phyloP scores from a whole-genome alignment of 2,888 invertebrate species.

The Heterodera filipjevi region DNA sequence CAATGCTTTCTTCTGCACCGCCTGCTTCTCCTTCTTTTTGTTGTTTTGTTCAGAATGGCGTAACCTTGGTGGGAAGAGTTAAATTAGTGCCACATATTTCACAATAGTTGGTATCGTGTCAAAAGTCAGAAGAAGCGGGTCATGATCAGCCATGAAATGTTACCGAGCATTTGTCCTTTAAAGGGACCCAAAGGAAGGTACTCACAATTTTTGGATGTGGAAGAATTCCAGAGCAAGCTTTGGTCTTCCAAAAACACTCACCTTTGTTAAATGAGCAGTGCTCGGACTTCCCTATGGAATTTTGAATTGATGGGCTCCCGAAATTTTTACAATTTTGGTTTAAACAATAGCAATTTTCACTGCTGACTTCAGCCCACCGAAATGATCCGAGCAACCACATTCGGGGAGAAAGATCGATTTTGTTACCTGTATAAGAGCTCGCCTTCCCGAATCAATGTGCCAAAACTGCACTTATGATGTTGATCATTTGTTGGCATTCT shows the following conservation, averaged over 20 bases:
- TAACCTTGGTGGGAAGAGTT: conserved; percentile 2
- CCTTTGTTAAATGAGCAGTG: not conserved
- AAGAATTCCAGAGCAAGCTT: not conserved
- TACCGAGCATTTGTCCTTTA: not conserved
- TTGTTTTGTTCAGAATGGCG: not conserved
- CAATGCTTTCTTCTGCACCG: not conserved
- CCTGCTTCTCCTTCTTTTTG: not conserved
- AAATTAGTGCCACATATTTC: not conserved
- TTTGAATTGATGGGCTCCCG: not conserved
- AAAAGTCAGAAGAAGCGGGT: not conserved
- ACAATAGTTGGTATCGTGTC: not conserved
- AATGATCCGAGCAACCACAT: not conserved
- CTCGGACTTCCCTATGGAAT: not conserved
- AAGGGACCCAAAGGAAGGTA: not conserved
- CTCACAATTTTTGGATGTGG: not conserved
- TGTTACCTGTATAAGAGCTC: not conserved
- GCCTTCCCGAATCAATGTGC: not conserved
- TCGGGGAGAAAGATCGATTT: not conserved
- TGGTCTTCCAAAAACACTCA: not conserved
- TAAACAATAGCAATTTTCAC: not conserved
- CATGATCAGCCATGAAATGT: not conserved
- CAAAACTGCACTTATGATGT: not conserved
- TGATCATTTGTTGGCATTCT: not conserved
- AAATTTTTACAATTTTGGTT: not conserved
- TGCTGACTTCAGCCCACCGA: not conserved